Evolutionary conservation across 2,888 invertebrate genomes (phyloP).

Genomic region (Lasioglossum figueresi): DNA sequence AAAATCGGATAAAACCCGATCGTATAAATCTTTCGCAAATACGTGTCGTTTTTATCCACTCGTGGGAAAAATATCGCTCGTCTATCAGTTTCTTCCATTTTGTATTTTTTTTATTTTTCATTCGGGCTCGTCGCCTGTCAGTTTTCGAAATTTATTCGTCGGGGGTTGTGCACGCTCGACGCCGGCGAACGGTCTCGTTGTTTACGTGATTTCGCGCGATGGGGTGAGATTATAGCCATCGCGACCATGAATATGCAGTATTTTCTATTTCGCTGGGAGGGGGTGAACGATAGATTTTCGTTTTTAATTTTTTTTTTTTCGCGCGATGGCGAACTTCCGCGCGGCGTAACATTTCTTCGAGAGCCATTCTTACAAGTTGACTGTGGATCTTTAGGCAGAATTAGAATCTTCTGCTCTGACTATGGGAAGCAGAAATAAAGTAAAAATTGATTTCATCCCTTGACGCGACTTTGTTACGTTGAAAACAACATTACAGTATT

Average conservation of each 20-base stretch:
- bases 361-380: too few species aligned
- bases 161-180: background rate
- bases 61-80: conserved; percentile 54
- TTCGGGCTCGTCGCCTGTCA: background rate
- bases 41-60: conserved; percentile 51
- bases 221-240: background rate
- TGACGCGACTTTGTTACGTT: too few species aligned
- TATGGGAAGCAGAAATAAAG: too few species aligned
- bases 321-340: background rate
- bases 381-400: too few species aligned
- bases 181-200: background rate
- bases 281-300: background rate
- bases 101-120: background rate
- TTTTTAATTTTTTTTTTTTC: background rate
- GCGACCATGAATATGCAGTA: background rate
- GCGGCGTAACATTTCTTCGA: background rate
- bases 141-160: conserved; percentile 21
- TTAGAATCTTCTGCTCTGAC: too few species aligned
- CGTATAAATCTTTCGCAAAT: conserved; percentile 55
- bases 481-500: too few species aligned
- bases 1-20: conserved; percentile 2
- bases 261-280: background rate
- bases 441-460: too few species aligned
- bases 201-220: background rate
- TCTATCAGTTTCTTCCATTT: conserved; percentile 16